These are phyloP conservation scores for Mesorhabditis belari DNA, from an alignment of 2,888 invertebrate genomes.

Conservation along the genomic window DNA sequence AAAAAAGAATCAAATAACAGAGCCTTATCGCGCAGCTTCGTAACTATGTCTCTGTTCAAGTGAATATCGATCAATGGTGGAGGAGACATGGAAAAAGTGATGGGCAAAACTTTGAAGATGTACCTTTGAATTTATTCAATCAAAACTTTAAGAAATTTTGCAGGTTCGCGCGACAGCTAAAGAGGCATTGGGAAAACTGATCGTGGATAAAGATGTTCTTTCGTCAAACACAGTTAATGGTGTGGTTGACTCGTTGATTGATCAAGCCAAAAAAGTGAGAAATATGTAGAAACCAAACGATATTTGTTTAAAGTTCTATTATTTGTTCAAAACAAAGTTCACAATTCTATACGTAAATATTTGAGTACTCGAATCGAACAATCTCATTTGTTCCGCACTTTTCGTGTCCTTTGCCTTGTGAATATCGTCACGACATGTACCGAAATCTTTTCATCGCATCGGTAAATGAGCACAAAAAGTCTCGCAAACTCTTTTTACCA, in stretches of 20 bases:
- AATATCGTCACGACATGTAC: conserved; percentile 29
- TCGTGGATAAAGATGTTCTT: background rate
- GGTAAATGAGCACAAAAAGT: too few species aligned
- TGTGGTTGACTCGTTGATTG: conserved; percentile 13
- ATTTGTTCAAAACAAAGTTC: background rate
- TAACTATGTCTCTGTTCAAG: conserved; percentile 39
- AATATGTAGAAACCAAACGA: background rate
- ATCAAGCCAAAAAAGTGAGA: conserved; percentile 8
- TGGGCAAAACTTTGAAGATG: conserved; percentile 13
- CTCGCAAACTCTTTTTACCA: too few species aligned
- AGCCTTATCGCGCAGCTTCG: conserved; percentile 37
- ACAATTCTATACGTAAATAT: background rate
- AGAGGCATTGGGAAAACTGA: background rate
- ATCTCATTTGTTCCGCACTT: conserved; percentile 29
- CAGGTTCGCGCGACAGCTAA: background rate
- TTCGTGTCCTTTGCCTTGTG: conserved; percentile 41
- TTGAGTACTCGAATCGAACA: background rate
- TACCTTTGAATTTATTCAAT: background rate
- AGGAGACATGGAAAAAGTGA: conserved; percentile 25
- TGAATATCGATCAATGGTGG: conserved; percentile 43
- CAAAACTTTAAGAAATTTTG: background rate
- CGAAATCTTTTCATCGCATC: conserved; percentile 9
- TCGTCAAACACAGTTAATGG: conserved; percentile 1
- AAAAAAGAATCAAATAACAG: too few species aligned
- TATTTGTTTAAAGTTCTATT: background rate